These are phyloP conservation scores for Geophilus truncorum DNA, from an alignment of 2,888 invertebrate species.

Conservation along the genomic window DNA sequence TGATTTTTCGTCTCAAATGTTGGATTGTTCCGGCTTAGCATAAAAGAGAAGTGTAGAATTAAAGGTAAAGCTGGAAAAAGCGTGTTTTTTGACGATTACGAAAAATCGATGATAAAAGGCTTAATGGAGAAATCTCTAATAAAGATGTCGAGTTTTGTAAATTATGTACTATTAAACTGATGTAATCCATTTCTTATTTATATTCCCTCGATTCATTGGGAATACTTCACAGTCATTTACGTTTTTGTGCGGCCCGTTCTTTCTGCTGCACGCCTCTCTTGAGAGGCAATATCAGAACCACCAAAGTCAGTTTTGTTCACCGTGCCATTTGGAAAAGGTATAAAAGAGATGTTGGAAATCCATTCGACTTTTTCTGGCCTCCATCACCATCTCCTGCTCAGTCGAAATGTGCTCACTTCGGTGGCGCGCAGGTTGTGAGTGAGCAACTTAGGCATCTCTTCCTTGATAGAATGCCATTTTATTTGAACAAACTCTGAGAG, in stretches of 20 bases:
- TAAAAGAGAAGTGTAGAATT: neutral
- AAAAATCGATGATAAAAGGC: constrained; percentile 9
- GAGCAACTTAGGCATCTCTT: neutral
- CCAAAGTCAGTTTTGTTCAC: constrained; percentile 27
- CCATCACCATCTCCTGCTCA: constrained; percentile 18
- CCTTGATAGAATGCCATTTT: constrained; percentile 22
- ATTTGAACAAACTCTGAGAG: neutral
- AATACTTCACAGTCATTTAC: constrained; percentile 20
- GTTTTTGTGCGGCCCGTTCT: constrained; percentile 17
- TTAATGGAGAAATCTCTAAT: constrained; percentile 11
- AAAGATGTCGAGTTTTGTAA: neutral
- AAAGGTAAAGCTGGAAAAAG: neutral
- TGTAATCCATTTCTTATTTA: constrained; percentile 27
- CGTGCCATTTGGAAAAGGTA: constrained; percentile 27
- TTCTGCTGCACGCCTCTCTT: constrained; percentile 17
- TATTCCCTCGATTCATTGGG: constrained; percentile 25
- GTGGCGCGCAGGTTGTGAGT: constrained; percentile 22
- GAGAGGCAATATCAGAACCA: constrained; percentile 24
- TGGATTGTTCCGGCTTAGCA: constrained; percentile 3
- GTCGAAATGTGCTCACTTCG: constrained; percentile 19
- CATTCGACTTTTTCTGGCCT: constrained; percentile 14
- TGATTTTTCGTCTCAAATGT: neutral
- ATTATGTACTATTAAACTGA: constrained; percentile 1
- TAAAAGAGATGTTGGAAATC: constrained; percentile 25
- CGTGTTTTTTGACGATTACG: neutral